Conservation (phyloP, 2,888 invertebrate species). For the Tetragonisca angustula region DNA sequence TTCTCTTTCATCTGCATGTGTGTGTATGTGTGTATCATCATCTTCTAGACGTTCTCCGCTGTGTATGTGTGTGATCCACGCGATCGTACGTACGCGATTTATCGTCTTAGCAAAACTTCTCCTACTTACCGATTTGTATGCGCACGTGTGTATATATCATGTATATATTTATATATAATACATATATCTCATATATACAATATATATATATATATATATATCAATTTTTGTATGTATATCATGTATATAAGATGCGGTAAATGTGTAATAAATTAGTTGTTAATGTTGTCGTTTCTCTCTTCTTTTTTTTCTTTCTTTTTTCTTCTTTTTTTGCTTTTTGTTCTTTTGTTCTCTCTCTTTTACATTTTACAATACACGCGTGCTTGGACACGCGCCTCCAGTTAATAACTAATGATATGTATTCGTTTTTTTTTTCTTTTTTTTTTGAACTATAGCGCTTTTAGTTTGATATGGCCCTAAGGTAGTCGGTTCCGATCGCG, state of each 20-base stretch:
- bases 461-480: constrained; percentile 74
- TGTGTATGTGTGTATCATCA: too few relatives aligned
- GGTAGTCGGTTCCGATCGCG: constrained; percentile 48
- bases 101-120: constrained; percentile 50
- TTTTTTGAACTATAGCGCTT: constrained; percentile 75
- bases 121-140: constrained; percentile 42
- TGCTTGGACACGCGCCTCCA: constrained; percentile 45
- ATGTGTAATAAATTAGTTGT: constrained; percentile 77
- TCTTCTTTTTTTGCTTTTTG: background rate
- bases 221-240: constrained; percentile 64
- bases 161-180: constrained; percentile 58
- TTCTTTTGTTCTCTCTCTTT: background rate
- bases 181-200: constrained; percentile 60
- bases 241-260: constrained; percentile 73
- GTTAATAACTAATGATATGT: constrained; percentile 79
- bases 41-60: too few relatives aligned
- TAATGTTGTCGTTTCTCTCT: constrained; percentile 58
- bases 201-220: constrained; percentile 53
- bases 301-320: background rate
- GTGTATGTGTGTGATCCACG: constrained; percentile 30
- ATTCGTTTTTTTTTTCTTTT: constrained; percentile 60
- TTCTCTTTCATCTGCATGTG: too few relatives aligned
- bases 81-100: constrained; percentile 26
- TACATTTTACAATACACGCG: constrained; percentile 40
- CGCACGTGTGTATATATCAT: constrained; percentile 53